Base-by-base conservation (phyloP, 2,113 vertebrate species). In the Poeciliopsis prolifica region DNA sequence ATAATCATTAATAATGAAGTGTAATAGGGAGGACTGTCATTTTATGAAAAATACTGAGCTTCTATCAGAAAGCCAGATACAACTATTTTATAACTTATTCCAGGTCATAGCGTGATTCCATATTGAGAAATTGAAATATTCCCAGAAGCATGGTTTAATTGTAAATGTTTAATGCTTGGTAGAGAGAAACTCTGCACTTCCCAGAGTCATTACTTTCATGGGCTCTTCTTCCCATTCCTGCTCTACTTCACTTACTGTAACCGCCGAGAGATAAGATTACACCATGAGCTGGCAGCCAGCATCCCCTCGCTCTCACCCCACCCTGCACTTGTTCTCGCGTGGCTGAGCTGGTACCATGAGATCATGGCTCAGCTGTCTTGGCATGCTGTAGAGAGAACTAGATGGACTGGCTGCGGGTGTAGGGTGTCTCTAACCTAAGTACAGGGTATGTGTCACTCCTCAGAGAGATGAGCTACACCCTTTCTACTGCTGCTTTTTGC, bases 231-330 rank as follows among this genome's bases (percentile, higher is more conserved):
- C 79, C 81, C 73, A 85, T 90, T 87, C 84, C 88, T 61, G 68
- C 81, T 84, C 75, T 71, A 48, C 82, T 87, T 86, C 86, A 87
- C 85, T 92, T 91, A 91, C 89, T 77, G 90, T 92, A 91, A 92
- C 87, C 89, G 77, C 81, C 83, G 78, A 35, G n/a, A 70, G 89
- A 91, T 90, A 88, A 80, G 84, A 91, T 91, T 91, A 92, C 79
- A 86, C 26, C 48, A 72, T 81, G 88, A 84, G 90, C 82, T 72
- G 83, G 88, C 89, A 80, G 81, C 74, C 81, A 86, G 66, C 79
- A 80, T 74, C 79, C 63, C 74, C 63, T 74, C 17, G 0, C 73
- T 42, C 80, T 81, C 75, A 68, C 81, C 82, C 79, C 84, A 31
- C 89, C 83, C 79, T 12, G 74, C 74, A 73, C 61, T 61, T 61